Evolutionary conservation across 1,140 invertebrate genomes (phyloP), one percentile per base, ranked within the genome.

Genomic region (Sycobia sp.): DNA sequence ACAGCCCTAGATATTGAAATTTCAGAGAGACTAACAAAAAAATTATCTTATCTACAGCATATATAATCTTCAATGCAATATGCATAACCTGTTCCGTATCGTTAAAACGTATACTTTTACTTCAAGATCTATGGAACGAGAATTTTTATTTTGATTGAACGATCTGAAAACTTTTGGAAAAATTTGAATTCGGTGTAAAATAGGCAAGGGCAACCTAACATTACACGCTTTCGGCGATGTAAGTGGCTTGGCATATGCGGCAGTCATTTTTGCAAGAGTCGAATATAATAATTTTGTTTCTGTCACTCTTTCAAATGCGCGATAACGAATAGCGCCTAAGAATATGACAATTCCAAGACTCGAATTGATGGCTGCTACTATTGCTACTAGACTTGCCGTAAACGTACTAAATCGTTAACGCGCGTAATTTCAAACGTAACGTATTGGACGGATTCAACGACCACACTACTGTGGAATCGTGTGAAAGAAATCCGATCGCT

Each of bases 61-160:
- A 67, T 72, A 18, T 36, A 69, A 29, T 73, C 8, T 72, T 69
- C 50, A 69, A 73, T 53, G 69, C 71, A 2, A 60, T 73, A 16
- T 69, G 69, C 11, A 67, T 67, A 20, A 55, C 59, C 3, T 66
- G 41, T 34, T 68, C 71, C 11, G 67, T 60, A 1, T 38, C 55
- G 44, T 51, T 72, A 20, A 22, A 11, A n/a, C 64, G 68, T 27
- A 71, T 67, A 47, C 44, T 70, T 20, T 60, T 67, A 39, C 39
- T 71, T 16, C 50, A 69, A 29, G 16, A 65, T 22, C 36, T 58
- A 13, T 73, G 70, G 59, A 16, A 20, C 32, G 11, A 50, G 25
- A 29, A 65, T 64, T 34, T 47, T 66, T 1, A 46, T 29, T 27
- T 3, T 9, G 36, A 44, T 29, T 57, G 4, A 34, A 57, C 13